These are phyloP conservation scores for Potorous gilbertii DNA, from an alignment of 2,797 vertebrate genomes.

Conservation along the genomic window DNA sequence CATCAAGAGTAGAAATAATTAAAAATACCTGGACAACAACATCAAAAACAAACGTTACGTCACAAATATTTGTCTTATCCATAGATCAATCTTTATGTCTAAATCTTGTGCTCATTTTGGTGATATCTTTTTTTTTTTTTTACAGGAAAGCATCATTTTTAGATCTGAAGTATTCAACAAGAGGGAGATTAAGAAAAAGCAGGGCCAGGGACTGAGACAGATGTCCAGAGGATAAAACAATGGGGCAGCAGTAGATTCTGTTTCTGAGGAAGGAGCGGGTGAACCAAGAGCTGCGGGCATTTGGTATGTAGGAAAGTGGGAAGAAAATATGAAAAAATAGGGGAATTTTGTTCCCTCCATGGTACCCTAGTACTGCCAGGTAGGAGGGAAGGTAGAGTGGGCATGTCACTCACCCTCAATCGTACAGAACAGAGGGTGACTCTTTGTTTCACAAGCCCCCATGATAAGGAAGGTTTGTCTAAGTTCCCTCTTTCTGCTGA, in stretches of 20 bases:
- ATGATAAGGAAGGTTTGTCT: conserved; percentile 74
- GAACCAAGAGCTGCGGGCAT: conserved; percentile 1
- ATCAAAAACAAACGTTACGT: no score
- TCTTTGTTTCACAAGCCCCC: conserved; percentile 53
- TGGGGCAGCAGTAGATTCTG: neutral
- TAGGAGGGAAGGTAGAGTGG: neutral
- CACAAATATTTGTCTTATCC: no score
- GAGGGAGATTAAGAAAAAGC: neutral
- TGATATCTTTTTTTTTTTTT: no score
- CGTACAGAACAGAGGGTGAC: neutral
- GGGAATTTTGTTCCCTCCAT: neutral
- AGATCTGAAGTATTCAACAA: conserved; percentile 23
- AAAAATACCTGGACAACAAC: no score
- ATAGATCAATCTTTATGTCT: no score
- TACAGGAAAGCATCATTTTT: conserved; percentile 50
- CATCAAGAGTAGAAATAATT: no score
- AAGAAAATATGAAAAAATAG: conserved; percentile 27
- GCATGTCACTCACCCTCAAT: neutral
- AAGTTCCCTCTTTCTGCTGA: conserved; percentile 1
- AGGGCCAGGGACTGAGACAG: neutral
- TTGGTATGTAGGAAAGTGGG: conserved; percentile 59
- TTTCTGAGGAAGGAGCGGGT: neutral
- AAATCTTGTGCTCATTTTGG: no score
- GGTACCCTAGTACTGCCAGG: neutral
- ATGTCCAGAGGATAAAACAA: conserved; percentile 42